Percentiles rank a stretch among this genome's conserved stretches.
These are phyloP conservation scores for Lophura nycthemera DNA, from an alignment of 2,113 vertebrate species.

Conservation along the genomic window DNA sequence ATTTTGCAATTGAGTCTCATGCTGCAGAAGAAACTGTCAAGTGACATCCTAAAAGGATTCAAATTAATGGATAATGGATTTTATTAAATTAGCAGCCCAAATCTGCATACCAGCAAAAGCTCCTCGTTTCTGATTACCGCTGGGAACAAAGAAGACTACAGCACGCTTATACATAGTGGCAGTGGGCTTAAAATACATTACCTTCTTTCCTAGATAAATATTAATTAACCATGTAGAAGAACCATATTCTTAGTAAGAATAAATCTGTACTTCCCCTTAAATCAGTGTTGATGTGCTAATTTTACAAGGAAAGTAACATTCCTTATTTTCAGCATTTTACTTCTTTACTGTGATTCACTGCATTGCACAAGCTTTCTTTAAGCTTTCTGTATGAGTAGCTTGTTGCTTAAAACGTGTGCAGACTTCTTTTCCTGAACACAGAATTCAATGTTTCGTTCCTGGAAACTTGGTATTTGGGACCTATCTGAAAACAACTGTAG, in stretches of 20 bases:
- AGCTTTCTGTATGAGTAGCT: background rate
- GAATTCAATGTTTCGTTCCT: background rate
- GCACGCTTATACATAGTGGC: slow-evolving; percentile 59
- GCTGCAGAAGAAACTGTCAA: slow-evolving; percentile 32
- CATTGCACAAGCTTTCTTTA: background rate
- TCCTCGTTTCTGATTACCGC: slow-evolving; percentile 57
- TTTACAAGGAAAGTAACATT: background rate
- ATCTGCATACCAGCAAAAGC: slow-evolving; percentile 52
- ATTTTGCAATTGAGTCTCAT: slow-evolving; percentile 24
- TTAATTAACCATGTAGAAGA: slow-evolving; percentile 51
- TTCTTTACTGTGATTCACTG: background rate
- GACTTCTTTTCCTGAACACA: background rate
- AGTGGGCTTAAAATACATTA: slow-evolving; percentile 58
- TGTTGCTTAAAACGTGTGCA: background rate
- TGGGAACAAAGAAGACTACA: slow-evolving; percentile 43
- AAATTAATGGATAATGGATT: slow-evolving; percentile 46
- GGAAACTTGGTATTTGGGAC: background rate
- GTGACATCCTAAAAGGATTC: slow-evolving; percentile 40
- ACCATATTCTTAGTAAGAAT: background rate
- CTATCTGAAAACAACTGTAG: background rate
- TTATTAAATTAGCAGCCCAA: slow-evolving; percentile 61
- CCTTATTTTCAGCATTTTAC: slow-evolving; percentile 4
- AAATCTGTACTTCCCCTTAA: slow-evolving; percentile 11
- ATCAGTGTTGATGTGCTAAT: background rate
- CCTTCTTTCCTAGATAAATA: slow-evolving; percentile 57